Percentiles rank a stretch among this genome's conserved stretches.
Conservation (phyloP, 1,140 invertebrate species). For the Lordiphosa stackelbergi region DNA sequence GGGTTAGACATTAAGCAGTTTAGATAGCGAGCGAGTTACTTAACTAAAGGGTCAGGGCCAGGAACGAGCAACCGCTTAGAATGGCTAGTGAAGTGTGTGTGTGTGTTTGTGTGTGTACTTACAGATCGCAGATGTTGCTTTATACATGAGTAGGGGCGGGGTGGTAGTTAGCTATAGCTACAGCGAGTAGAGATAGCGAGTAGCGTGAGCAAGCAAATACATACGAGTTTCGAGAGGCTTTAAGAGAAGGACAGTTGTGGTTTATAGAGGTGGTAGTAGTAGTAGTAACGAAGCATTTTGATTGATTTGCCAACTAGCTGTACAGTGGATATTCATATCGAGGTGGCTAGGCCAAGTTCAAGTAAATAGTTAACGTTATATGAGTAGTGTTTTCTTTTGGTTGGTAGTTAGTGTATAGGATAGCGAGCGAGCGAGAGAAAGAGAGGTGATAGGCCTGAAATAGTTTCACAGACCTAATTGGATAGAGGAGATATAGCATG, state of each 20-base stretch:
- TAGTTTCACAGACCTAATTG: conserved; percentile 10
- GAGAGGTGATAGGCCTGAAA: conserved; percentile 10
- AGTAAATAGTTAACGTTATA: not conserved
- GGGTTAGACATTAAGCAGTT: too few species aligned
- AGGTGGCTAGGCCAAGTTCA: conserved; percentile 8
- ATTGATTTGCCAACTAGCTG: conserved; percentile 12
- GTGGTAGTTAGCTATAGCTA: conserved; percentile 43
- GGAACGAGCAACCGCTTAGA: conserved; percentile 9
- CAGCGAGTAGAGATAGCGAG: conserved; percentile 28
- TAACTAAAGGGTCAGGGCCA: conserved; percentile 1
- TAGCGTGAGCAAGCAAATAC: conserved; percentile 58
- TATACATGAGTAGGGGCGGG: conserved; percentile 33
- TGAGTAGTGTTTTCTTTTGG: not conserved
- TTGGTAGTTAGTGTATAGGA: conserved; percentile 1
- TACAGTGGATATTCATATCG: conserved; percentile 35
- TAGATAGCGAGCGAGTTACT: conserved; percentile 7
- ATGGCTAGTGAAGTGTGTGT: conserved; percentile 13
- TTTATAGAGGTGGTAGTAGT: conserved; percentile 14
- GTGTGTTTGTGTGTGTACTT: conserved; percentile 28
- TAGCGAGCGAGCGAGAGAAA: conserved; percentile 9
- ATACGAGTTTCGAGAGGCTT: conserved; percentile 36
- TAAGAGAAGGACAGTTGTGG: conserved; percentile 10
- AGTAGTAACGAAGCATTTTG: conserved; percentile 6
- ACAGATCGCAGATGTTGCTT: conserved; percentile 51
- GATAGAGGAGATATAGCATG: conserved; percentile 46